Conservation (phyloP, 2,113 vertebrate genomes). For the Albula goreensis region DNA sequence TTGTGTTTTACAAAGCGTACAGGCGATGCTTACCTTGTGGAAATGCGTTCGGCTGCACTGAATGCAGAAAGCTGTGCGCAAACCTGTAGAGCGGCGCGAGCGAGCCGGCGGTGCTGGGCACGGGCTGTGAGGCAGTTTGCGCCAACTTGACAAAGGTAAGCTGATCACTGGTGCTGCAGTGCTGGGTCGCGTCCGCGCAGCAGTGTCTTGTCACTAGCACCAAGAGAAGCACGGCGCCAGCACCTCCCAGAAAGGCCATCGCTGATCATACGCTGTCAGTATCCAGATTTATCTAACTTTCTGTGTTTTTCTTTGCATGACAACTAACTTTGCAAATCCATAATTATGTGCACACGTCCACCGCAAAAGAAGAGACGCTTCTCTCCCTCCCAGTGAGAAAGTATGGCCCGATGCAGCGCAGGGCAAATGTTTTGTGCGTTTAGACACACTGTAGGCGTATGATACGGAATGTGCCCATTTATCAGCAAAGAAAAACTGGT, state of each 20-base stretch:
- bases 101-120: not conserved
- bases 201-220: not conserved
- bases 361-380: not conserved
- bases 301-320: not conserved
- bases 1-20: not conserved
- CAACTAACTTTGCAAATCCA: not conserved
- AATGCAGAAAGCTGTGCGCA: slow-evolving; percentile 28
- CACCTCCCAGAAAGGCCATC: not conserved
- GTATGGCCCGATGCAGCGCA: not conserved
- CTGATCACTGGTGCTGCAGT: not conserved
- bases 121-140: not conserved
- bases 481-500: not conserved
- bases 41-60: slow-evolving; percentile 38
- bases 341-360: too few species aligned
- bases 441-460: not conserved
- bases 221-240: not conserved
- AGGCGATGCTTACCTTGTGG: slow-evolving; percentile 17
- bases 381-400: not conserved
- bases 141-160: not conserved
- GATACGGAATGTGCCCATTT: not conserved
- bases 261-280: not conserved
- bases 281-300: not conserved
- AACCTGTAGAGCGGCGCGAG: slow-evolving; percentile 38
- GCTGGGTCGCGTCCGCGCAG: not conserved
- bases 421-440: not conserved